Conservation (phyloP, 1,140 invertebrate genomes). For the Panulirus ornatus region DNA sequence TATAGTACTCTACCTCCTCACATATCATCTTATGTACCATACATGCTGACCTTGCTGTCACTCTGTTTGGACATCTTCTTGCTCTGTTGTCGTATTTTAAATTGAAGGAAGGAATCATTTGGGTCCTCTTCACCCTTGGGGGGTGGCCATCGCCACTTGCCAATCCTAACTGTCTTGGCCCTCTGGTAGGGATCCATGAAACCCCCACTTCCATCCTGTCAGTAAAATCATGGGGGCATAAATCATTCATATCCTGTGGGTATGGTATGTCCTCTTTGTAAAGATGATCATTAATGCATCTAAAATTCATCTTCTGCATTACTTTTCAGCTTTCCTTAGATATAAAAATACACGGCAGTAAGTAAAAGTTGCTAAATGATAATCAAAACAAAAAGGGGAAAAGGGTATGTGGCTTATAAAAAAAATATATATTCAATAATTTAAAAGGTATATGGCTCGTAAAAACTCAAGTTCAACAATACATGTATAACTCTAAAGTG, state of each 20-base stretch:
- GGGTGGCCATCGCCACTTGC: slow-evolving; percentile 98
- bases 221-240: slow-evolving; percentile 18
- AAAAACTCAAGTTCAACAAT: too few species aligned
- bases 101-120: slow-evolving; percentile 74
- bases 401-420: too few species aligned
- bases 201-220: slow-evolving; percentile 80
- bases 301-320: neutral
- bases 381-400: too few species aligned
- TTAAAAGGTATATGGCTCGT: too few species aligned
- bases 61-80: slow-evolving; percentile 61
- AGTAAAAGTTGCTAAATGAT: too few species aligned
- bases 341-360: too few species aligned
- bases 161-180: slow-evolving; percentile 96
- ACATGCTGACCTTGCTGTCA: slow-evolving; percentile 66
- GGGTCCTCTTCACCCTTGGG: slow-evolving; percentile 79
- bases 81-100: slow-evolving; percentile 71
- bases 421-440: too few species aligned
- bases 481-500: too few species aligned
- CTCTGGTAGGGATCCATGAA: slow-evolving; percentile 94
- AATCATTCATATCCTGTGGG: neutral
- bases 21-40: neutral
- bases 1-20: neutral
- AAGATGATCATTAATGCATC: neutral
- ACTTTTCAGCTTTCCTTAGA: neutral
- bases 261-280: neutral